Evolutionary conservation across 2,888 invertebrate species (phyloP).

Genomic region (Parochlus steinenii): DNA sequence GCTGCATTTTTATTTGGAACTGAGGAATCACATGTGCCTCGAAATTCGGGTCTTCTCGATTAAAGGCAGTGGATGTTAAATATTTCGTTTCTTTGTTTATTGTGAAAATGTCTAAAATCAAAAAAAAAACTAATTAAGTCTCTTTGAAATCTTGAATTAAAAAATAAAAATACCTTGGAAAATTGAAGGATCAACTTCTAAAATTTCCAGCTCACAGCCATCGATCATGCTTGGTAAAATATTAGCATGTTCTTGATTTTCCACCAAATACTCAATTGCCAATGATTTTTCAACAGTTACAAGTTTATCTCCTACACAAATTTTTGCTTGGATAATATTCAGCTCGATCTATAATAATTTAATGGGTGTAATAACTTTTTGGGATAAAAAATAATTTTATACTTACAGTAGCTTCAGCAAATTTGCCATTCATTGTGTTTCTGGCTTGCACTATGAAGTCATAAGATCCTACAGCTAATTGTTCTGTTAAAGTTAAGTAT

Average conservation of each 20-base stretch:
- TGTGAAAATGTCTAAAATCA: constrained; percentile 18
- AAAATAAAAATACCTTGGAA: constrained; percentile 15
- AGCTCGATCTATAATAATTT: too few relatives aligned
- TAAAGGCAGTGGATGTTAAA: constrained; percentile 17
- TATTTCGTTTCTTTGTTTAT: constrained; percentile 17
- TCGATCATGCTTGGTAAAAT: constrained; percentile 8
- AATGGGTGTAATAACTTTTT: too few relatives aligned
- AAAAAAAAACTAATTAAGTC: constrained; percentile 6
- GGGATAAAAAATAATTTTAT: too few relatives aligned
- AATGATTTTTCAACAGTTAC: constrained; percentile 3
- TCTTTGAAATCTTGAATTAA: neutral
- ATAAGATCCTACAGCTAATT: constrained; percentile 17
- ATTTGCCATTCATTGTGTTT: constrained; percentile 13
- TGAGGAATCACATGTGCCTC: constrained; percentile 17
- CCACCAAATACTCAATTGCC: constrained; percentile 2
- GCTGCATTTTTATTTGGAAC: constrained; percentile 17
- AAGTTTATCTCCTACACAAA: neutral
- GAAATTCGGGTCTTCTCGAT: constrained; percentile 19
- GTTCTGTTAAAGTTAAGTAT: constrained; percentile 16
- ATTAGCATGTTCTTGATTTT: constrained; percentile 1
- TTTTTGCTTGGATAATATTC: neutral
- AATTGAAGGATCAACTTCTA: constrained; percentile 17
- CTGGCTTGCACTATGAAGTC: constrained; percentile 17
- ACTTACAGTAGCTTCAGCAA: neutral
- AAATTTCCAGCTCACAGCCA: constrained; percentile 17